Percentiles rank a stretch among this genome's conserved stretches.
Conservation (phyloP, 2,797 vertebrate species). For the Craterocephalus amniculus region DNA sequence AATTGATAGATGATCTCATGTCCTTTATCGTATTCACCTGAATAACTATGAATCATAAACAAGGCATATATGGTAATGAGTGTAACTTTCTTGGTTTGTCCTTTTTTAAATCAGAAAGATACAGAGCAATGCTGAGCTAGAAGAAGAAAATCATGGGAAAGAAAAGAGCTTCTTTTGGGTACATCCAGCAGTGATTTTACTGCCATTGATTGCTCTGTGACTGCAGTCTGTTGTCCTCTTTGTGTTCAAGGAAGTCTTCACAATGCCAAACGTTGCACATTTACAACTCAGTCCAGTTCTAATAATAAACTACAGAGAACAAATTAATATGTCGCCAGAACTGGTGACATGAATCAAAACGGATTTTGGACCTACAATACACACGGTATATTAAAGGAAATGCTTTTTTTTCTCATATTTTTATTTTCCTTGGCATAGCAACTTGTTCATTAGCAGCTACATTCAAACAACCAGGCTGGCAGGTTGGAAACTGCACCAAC, state of each 20-base stretch:
- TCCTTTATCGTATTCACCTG: neutral
- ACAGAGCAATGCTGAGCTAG: neutral
- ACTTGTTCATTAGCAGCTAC: slow-evolving; percentile 18
- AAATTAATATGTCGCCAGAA: slow-evolving; percentile 35
- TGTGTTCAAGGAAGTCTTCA: slow-evolving; percentile 1
- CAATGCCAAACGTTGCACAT: slow-evolving; percentile 22
- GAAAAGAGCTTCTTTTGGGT: neutral
- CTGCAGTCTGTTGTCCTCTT: slow-evolving; percentile 8
- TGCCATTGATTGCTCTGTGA: slow-evolving; percentile 3
- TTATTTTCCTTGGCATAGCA: neutral
- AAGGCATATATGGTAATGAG: neutral
- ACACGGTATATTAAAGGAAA: slow-evolving; percentile 4
- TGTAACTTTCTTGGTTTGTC: neutral
- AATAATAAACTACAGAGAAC: slow-evolving; percentile 28
- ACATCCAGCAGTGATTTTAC: neutral
- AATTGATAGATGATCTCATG: neutral
- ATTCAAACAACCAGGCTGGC: slow-evolving; percentile 25
- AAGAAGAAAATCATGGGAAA: neutral
- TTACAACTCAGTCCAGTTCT: slow-evolving; percentile 15
- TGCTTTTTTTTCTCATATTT: slow-evolving; percentile 2
- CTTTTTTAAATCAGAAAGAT: neutral
- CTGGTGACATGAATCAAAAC: slow-evolving; percentile 37
- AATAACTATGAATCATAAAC: neutral
- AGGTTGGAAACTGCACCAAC: slow-evolving; percentile 20
- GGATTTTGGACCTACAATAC: neutral